Conservation (phyloP, 2,113 vertebrate species). For the Typhlomys cinereus region DNA sequence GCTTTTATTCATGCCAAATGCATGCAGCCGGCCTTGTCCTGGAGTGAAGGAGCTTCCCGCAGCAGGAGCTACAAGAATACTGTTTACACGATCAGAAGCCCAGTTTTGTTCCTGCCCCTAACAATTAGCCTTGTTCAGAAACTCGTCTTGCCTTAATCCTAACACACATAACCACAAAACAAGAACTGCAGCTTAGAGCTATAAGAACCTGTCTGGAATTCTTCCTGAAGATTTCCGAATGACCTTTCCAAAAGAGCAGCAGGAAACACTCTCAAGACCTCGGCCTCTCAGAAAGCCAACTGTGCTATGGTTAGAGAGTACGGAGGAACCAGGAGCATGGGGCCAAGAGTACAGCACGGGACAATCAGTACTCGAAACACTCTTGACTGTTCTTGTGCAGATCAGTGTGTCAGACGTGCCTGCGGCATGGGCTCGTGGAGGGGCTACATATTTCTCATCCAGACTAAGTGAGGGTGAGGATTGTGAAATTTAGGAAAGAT, state of each 20-base stretch:
- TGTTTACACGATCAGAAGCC: neutral
- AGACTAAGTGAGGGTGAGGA: neutral
- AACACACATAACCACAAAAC: neutral
- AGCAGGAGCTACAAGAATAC: neutral
- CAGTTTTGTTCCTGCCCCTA: neutral
- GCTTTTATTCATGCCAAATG: conserved; percentile 32
- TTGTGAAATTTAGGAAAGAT: neutral
- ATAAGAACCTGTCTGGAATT: neutral
- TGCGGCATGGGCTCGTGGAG: neutral
- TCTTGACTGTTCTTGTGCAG: neutral
- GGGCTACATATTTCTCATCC: neutral
- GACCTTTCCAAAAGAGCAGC: neutral
- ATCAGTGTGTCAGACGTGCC: neutral
- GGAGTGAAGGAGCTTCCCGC: neutral
- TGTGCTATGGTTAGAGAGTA: neutral
- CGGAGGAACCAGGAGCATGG: neutral
- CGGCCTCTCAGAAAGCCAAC: neutral
- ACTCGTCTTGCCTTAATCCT: neutral
- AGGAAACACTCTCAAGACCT: neutral
- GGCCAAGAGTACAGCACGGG: neutral
- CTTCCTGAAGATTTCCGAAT: neutral
- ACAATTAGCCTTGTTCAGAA: conserved; percentile 10
- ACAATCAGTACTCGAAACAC: neutral
- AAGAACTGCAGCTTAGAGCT: neutral
- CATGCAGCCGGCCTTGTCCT: neutral